A percentile compares a stretch with the other conserved stretches of the same genome.
Evolutionary conservation across 2,888 invertebrate genomes (phyloP).

Genomic region (Leptinotarsa juncta): DNA sequence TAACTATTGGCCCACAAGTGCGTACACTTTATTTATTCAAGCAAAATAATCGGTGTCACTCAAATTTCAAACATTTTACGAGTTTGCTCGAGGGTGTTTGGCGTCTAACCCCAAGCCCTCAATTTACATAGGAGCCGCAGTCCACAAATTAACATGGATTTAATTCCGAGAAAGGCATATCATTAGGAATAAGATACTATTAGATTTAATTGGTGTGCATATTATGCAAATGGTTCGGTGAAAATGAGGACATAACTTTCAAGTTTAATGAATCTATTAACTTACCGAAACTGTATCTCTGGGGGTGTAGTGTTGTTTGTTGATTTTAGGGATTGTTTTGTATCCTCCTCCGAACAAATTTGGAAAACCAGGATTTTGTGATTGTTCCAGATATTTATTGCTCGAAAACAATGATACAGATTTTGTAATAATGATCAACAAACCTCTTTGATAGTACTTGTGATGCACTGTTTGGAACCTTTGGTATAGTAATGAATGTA

Average conservation of each 20-base stretch:
- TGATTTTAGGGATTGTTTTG: background rate
- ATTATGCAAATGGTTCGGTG: conserved; percentile 41
- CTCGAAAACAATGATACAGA: too few relatives aligned
- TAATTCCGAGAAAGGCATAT: conserved; percentile 53
- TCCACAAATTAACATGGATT: conserved; percentile 56
- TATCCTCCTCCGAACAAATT: background rate
- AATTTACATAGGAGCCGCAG: conserved; percentile 55
- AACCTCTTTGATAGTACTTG: too few relatives aligned
- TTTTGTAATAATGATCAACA: too few relatives aligned
- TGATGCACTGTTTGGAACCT: too few relatives aligned
- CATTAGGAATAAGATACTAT: conserved; percentile 54
- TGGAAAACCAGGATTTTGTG: background rate
- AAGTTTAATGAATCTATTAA: conserved; percentile 43
- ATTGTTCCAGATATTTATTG: too few relatives aligned
- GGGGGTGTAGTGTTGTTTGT: background rate
- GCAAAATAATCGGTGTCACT: conserved; percentile 20
- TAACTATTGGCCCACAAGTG: background rate
- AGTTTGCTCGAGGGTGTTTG: conserved; percentile 35
- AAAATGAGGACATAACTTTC: conserved; percentile 39
- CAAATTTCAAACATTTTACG: conserved; percentile 25
- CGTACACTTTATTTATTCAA: conserved; percentile 14
- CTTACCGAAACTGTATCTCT: conserved; percentile 25
- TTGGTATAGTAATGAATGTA: too few relatives aligned
- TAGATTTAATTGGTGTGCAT: conserved; percentile 50
- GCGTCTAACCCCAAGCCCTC: conserved; percentile 48